Percentiles rank a stretch among this genome's conserved stretches.
phyloP scores from a whole-genome alignment of 2,888 invertebrate species.

The Trimorus sp. region DNA sequence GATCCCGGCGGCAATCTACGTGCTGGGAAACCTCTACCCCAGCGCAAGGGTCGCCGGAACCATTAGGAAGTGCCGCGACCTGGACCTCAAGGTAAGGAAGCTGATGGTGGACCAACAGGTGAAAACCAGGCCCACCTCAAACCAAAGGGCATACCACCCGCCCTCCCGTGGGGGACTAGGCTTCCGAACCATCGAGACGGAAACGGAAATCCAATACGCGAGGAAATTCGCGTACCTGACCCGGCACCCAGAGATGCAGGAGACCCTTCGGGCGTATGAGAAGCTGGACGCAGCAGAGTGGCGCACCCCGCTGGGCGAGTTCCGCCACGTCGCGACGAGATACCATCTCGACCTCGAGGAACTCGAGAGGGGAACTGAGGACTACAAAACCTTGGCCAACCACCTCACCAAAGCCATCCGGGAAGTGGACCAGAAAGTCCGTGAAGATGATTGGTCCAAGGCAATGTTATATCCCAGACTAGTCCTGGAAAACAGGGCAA shows the following conservation, averaged over 20 bases:
- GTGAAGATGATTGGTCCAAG: slow-evolving; percentile 6
- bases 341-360: background rate
- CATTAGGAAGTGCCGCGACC: background rate
- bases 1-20: background rate
- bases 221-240: slow-evolving; percentile 2
- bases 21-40: background rate
- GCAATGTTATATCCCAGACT: slow-evolving; percentile 2
- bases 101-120: background rate
- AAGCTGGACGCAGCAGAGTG: background rate
- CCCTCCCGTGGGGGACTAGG: background rate
- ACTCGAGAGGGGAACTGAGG: too few relatives aligned
- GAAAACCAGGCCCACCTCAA: slow-evolving; percentile 4
- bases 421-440: too few relatives aligned
- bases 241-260: background rate
- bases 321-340: background rate
- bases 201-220: slow-evolving; percentile 7
- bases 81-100: background rate
- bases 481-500: background rate
- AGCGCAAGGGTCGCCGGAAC: background rate
- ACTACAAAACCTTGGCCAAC: too few relatives aligned
- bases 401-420: too few relatives aligned
- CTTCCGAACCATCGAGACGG: background rate
- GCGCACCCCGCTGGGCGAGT: slow-evolving; percentile 5
- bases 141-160: slow-evolving; percentile 8
- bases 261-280: background rate